Conservation (phyloP, 1,140 invertebrate species). For the Drosophila asahinai region DNA sequence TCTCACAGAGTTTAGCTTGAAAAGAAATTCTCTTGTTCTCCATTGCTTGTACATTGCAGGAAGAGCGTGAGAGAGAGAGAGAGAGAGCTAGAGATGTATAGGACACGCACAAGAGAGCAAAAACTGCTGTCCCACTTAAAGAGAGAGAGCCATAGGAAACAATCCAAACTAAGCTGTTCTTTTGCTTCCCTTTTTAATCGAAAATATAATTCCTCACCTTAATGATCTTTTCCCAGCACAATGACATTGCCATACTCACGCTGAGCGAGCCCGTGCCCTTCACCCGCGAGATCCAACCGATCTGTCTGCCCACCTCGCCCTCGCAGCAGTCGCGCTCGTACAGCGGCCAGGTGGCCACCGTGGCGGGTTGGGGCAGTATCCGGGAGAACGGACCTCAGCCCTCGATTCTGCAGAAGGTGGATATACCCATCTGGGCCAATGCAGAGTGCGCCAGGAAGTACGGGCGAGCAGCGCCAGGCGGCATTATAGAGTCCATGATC, state of each 20-base stretch:
- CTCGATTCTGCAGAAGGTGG: conserved; percentile 92
- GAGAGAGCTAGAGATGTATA: too few relatives aligned
- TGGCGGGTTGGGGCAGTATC: conserved; percentile 90
- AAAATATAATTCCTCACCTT: neutral
- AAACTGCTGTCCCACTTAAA: too few relatives aligned
- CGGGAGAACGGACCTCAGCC: conserved; percentile 92
- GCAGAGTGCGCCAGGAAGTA: conserved; percentile 92
- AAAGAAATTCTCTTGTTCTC: too few relatives aligned
- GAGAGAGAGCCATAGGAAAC: too few relatives aligned
- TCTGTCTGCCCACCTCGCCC: conserved; percentile 91
- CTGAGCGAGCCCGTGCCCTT: conserved; percentile 92
- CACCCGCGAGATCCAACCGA: conserved; percentile 90
- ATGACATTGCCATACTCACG: conserved; percentile 94
- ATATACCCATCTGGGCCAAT: conserved; percentile 94
- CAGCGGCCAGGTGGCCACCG: conserved; percentile 90
- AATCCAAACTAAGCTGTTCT: too few relatives aligned
- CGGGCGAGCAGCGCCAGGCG: conserved; percentile 93
- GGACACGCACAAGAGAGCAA: too few relatives aligned
- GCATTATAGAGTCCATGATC: conserved; percentile 94
- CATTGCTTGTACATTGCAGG: neutral
- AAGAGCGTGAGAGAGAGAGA: neutral
- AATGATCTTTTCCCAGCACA: conserved; percentile 86
- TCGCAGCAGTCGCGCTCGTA: conserved; percentile 86
- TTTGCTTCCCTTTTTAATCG: neutral
- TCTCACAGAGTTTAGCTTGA: too few relatives aligned